A percentile compares a stretch with the other conserved stretches of the same genome.
Conservation (phyloP, 2,888 invertebrate species). For the Latheticus oryzae region DNA sequence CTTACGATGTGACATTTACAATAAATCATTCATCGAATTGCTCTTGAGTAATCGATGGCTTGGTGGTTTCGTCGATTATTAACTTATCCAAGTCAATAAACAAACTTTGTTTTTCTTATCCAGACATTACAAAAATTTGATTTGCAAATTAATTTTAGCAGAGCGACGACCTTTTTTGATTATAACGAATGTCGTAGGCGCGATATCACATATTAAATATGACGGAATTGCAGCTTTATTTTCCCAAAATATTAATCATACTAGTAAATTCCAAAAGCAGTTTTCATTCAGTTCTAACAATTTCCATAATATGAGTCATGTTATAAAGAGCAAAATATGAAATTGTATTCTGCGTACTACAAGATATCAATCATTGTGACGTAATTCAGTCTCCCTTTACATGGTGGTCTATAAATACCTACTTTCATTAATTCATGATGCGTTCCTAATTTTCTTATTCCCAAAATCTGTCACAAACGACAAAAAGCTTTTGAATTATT, state of each 20-base stretch:
- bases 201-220: not conserved
- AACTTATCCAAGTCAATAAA: slow-evolving; percentile 5
- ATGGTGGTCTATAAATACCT: slow-evolving; percentile 11
- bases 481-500: slow-evolving; percentile 18
- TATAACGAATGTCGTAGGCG: slow-evolving; percentile 7
- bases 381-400: slow-evolving; percentile 4
- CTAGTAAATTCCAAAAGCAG: slow-evolving; percentile 1
- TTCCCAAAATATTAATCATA: too few relatives aligned
- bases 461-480: slow-evolving; percentile 11
- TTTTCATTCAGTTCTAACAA: slow-evolving; percentile 3
- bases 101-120: too few relatives aligned
- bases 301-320: slow-evolving; percentile 8
- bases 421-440: not conserved
- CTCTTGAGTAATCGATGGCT: slow-evolving; percentile 10
- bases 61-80: slow-evolving; percentile 17
- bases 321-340: too few relatives aligned
- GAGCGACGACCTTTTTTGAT: slow-evolving; percentile 12
- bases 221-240: not conserved
- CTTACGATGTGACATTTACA: slow-evolving; percentile 2
- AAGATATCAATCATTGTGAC: slow-evolving; percentile 13
- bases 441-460: slow-evolving; percentile 2
- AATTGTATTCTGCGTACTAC: slow-evolving; percentile 5
- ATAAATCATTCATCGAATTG: slow-evolving; percentile 18
- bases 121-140: slow-evolving; percentile 10
- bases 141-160: slow-evolving; percentile 14